phyloP scores from a whole-genome alignment of 2,888 invertebrate species.

The Protodeltote pygarga region DNA sequence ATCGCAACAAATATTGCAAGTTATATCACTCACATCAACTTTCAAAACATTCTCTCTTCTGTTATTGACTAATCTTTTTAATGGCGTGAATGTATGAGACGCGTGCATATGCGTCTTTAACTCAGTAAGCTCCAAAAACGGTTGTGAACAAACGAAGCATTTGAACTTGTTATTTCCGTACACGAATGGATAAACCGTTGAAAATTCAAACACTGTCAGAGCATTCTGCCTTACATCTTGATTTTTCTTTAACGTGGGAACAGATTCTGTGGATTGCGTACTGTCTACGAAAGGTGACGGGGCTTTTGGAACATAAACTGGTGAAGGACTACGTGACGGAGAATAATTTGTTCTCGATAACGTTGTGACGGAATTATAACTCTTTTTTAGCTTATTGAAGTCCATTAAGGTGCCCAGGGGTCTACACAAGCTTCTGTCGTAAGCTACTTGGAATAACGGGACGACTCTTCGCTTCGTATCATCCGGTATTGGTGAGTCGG shows the following conservation, averaged over 20 bases:
- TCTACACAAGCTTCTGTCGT: constrained; percentile 79
- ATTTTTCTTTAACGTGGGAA: constrained; percentile 47
- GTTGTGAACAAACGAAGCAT: constrained; percentile 79
- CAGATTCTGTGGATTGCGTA: constrained; percentile 15
- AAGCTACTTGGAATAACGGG: constrained; percentile 81
- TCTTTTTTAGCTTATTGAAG: constrained; percentile 66
- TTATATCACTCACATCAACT: constrained; percentile 74
- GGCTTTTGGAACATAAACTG: constrained; percentile 47
- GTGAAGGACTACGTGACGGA: constrained; percentile 70
- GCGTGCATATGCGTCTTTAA: constrained; percentile 74
- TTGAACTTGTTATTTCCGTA: constrained; percentile 81
- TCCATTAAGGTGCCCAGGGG: constrained; percentile 76
- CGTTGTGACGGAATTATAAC: constrained; percentile 25
- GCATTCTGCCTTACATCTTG: constrained; percentile 74
- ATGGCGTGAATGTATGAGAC: constrained; percentile 67
- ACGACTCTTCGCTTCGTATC: constrained; percentile 65
- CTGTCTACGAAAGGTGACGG: constrained; percentile 30
- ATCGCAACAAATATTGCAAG: constrained; percentile 70
- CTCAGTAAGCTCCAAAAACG: constrained; percentile 70
- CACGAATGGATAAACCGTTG: constrained; percentile 79
- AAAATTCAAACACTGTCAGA: constrained; percentile 75
- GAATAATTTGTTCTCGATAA: constrained; percentile 38
- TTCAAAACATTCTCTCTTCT: constrained; percentile 75
- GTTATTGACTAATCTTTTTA: constrained; percentile 77
- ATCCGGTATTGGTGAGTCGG: constrained; percentile 60